Percentiles rank a stretch among this genome's conserved stretches.
Conservation (phyloP, 2,888 invertebrate species). For the Gerris lacustris region DNA sequence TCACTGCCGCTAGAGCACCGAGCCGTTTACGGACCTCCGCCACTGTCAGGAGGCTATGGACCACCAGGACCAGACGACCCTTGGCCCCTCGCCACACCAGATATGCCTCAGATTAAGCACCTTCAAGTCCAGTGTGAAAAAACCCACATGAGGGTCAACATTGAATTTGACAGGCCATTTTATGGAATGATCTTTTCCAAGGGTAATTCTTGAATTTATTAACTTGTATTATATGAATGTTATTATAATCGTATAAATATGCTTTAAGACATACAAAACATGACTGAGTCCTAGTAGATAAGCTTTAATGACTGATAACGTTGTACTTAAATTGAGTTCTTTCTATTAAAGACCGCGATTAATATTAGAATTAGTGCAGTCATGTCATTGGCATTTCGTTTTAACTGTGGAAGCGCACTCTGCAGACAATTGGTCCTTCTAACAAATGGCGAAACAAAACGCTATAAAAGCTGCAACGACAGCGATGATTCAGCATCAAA, state of each 20-base stretch:
- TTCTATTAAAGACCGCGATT: no score
- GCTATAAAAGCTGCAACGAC: no score
- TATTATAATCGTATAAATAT: slow-evolving; percentile 17
- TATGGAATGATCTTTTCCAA: slow-evolving; percentile 94
- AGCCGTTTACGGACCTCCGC: slow-evolving; percentile 32
- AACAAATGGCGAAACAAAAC: no score
- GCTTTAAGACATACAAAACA: neutral
- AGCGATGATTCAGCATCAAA: no score
- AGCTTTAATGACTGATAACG: neutral
- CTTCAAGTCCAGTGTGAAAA: slow-evolving; percentile 91
- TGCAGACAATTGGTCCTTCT: no score
- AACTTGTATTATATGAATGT: neutral
- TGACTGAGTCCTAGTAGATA: neutral
- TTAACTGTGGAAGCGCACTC: no score
- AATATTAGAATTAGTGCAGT: no score
- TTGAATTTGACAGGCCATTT: slow-evolving; percentile 88
- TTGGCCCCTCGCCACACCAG: slow-evolving; percentile 78
- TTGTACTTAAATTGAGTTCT: no score
- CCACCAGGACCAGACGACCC: slow-evolving; percentile 49
- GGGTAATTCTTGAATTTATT: slow-evolving; percentile 37
- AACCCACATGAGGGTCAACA: slow-evolving; percentile 88
- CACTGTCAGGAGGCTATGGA: slow-evolving; percentile 29
- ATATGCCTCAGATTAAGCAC: slow-evolving; percentile 86
- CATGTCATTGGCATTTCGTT: no score
- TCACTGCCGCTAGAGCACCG: slow-evolving; percentile 33